phyloP scores from a whole-genome alignment of 1,140 invertebrate species.

The Dinothrombium tinctorium region DNA sequence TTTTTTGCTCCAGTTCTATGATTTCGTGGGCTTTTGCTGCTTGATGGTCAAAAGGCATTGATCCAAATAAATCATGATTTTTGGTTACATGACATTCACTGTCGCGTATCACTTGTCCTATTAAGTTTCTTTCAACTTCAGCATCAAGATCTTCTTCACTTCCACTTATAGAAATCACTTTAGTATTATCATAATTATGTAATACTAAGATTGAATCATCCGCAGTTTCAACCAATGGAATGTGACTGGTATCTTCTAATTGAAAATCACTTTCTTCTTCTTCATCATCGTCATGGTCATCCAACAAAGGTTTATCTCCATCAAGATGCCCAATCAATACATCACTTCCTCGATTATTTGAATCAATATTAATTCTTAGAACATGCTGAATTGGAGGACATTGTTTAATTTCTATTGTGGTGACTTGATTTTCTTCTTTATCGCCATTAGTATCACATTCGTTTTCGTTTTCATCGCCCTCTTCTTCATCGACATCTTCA shows the following conservation, averaged over 20 bases:
- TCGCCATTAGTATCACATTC: too few relatives aligned
- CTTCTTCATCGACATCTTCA: slow-evolving; percentile 19
- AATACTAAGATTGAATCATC: neutral
- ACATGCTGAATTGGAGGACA: neutral
- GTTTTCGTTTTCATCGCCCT: slow-evolving; percentile 7
- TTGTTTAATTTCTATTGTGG: slow-evolving; percentile 5
- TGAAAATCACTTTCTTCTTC: slow-evolving; percentile 2
- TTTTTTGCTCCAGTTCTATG: neutral
- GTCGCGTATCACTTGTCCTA: slow-evolving; percentile 4
- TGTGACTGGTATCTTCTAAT: neutral
- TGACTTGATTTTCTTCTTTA: too few relatives aligned
- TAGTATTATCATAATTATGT: neutral
- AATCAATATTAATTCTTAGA: too few relatives aligned
- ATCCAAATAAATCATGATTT: slow-evolving; percentile 11
- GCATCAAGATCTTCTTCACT: slow-evolving; percentile 5
- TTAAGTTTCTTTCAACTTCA: slow-evolving; percentile 8
- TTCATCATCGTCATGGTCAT: slow-evolving; percentile 33
- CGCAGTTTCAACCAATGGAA: neutral
- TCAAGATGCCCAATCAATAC: slow-evolving; percentile 46
- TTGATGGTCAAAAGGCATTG: slow-evolving; percentile 9
- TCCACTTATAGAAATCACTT: neutral
- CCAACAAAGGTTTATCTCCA: slow-evolving; percentile 43
- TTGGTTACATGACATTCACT: neutral
- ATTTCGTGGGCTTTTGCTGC: neutral
- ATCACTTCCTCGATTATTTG: slow-evolving; percentile 1